Base-by-base conservation (phyloP, 2,888 invertebrate genomes). In the Reticulitermes lucifugus region DNA sequence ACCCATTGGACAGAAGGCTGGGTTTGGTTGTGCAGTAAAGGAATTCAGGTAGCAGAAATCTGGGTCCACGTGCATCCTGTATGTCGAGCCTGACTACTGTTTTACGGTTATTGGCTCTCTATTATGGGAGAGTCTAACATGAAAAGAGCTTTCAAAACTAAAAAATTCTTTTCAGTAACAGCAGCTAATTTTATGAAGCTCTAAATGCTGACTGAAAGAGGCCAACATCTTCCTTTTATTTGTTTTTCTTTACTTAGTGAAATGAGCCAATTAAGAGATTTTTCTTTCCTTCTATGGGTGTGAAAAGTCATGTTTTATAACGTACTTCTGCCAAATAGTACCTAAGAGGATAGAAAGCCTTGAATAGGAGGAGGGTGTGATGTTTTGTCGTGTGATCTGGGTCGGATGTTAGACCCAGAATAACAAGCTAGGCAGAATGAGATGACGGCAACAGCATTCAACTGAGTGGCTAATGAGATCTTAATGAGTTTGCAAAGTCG, bases 381-480 rank as follows among this genome's bases (percentile, higher is more conserved):
- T 79, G 51, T 79, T 51, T 43, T 41, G 51, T 51, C 25, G 29
- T 12, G 10, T 43, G 22, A 29, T 25, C 18, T 18, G 46, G 46
- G n/a, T 5, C 46, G 46, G 73, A 73, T 77, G 79, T 79, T 51
- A 14, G n/a, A 79, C 46, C 22, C 79, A 25, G 79, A n/a, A 51
- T 46, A 79, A 79, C 51, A 79, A 79, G 79, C 51, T 9, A 6
- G 3, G 51, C 75, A 77, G 75, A 10, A 43, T 22, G 75, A 12
- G 43, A 41, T 77, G 75, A 77, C 43, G 75, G n/a, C 10, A 25
- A 25, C 79, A 29, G 46, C 18, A 77, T 77, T 77, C 77, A 77
- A 41, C 51, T 51, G 46, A 79, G 79, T 51, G 79, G 79, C 79
- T 79, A 79, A 79, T 79, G 79, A 79, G 79, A 79, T 79, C 79